Base-by-base conservation (phyloP, 2,888 invertebrate species). In the Rapana venosa region DNA sequence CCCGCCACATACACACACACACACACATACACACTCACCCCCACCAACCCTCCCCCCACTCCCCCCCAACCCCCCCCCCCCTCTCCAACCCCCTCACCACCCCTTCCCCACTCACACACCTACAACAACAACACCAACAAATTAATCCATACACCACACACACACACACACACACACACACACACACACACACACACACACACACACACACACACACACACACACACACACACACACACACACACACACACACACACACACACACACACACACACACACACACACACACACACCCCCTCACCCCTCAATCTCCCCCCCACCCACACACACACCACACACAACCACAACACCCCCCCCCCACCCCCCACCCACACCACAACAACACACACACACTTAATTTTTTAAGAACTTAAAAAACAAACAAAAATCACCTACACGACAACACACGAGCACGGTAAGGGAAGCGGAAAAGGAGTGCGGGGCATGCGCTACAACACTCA, bases 221-320 rank as follows among this genome's bases (percentile, higher is more conserved):
- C 77, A 77, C 77, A 30, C 77, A 77, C 77, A 8, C 77, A 32
- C 77, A 8, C 77, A 77, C 32, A 32, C 77, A 77, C 32, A 77
- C 77, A 77, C 77, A 13, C 77, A 77, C 77, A 77, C 77, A 70
- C 77, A 32, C 77, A 77, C 77, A 77, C 77, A 77, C 70, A 70
- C 70, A 70, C 22, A 8, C 22, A 22, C 70, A 17, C 70, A 70
- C 70, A 70, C 70, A 70, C 70, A 70, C n/a, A 74, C n/a, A 74
- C 74, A 4, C 26, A 17, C 74, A 74, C 8, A 1, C 74, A 2
- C 74, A 8, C 74, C 1, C 74, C 26, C 74, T 26, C 13, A 66
- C n/a, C 74, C 74, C 26, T n/a, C n/a, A 26, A 22, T 1, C 74
- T n/a, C 26, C 74, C n/a, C 30, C 74, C 74, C 74, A 8, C 32